These are phyloP conservation scores for Aphis craccivora DNA, from an alignment of 1,140 invertebrate genomes.

Conservation along the genomic window DNA sequence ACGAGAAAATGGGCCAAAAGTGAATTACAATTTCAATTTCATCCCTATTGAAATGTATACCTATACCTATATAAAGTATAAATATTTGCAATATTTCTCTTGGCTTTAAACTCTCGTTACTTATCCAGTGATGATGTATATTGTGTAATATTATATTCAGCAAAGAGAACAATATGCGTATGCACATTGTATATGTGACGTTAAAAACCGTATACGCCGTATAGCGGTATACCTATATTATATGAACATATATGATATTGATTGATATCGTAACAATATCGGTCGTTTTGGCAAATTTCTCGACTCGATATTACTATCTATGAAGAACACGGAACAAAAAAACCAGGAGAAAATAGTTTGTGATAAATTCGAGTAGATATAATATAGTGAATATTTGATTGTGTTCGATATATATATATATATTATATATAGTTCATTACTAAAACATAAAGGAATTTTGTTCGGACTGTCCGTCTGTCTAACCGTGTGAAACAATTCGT, in stretches of 20 bases:
- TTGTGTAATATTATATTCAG: not conserved
- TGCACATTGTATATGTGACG: not conserved
- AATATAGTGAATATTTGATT: not conserved
- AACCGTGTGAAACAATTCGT: slow-evolving; percentile 4
- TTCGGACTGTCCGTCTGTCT: not conserved
- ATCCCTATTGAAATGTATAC: not conserved
- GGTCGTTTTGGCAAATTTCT: not conserved
- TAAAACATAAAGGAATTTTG: not conserved
- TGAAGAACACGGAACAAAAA: not conserved
- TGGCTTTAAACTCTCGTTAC: slow-evolving; percentile 32
- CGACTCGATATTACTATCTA: not conserved
- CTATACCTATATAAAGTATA: not conserved
- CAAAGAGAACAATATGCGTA: not conserved
- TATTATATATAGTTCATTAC: not conserved
- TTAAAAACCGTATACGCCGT: not conserved
- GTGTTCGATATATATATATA: not conserved
- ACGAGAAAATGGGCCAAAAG: not conserved
- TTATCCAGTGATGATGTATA: not conserved
- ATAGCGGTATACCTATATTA: too few relatives aligned
- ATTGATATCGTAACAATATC: not conserved
- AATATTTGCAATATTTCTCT: not conserved
- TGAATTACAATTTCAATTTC: slow-evolving; percentile 40
- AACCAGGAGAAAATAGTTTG: not conserved
- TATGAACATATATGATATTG: not conserved
- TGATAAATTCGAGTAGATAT: not conserved